These are phyloP conservation scores for Parelbella ahira DNA, from an alignment of 2,888 invertebrate species.

Conservation along the genomic window DNA sequence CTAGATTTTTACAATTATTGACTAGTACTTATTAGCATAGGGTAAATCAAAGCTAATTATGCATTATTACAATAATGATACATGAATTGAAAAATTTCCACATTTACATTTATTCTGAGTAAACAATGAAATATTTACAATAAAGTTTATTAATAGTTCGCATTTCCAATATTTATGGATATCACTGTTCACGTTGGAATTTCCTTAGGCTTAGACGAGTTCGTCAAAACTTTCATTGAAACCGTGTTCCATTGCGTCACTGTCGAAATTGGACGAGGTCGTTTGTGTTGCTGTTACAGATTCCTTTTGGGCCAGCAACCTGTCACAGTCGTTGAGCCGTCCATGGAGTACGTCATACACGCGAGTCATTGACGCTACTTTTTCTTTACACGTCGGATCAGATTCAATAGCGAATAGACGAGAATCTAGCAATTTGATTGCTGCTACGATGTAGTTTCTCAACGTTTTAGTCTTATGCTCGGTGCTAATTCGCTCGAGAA, in stretches of 20 bases:
- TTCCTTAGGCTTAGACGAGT: conserved; percentile 43
- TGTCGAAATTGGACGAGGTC: conserved; percentile 45
- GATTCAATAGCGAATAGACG: conserved; percentile 74
- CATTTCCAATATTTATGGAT: not conserved
- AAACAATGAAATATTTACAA: not conserved
- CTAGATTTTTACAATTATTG: conserved; percentile 27
- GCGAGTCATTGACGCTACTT: conserved; percentile 72
- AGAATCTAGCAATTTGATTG: conserved; percentile 72
- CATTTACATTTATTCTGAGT: no score
- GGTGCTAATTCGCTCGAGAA: conserved; percentile 67
- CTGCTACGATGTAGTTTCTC: conserved; percentile 73
- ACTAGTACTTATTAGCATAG: conserved; percentile 9
- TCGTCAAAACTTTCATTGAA: conserved; percentile 64
- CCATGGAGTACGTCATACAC: conserved; percentile 72
- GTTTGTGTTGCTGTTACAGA: conserved; percentile 44
- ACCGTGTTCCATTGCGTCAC: conserved; percentile 60
- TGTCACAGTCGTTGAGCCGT: conserved; percentile 65
- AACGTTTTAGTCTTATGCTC: conserved; percentile 75
- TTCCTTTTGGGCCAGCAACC: conserved; percentile 62
- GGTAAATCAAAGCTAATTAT: not conserved
- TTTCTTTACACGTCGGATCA: conserved; percentile 73
- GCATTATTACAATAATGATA: no score
- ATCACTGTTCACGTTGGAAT: not conserved
- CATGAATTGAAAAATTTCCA: no score
- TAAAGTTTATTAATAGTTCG: not conserved